phyloP scores from a whole-genome alignment of 2,113 vertebrate genomes.

The Phrynocephalus versicolor region DNA sequence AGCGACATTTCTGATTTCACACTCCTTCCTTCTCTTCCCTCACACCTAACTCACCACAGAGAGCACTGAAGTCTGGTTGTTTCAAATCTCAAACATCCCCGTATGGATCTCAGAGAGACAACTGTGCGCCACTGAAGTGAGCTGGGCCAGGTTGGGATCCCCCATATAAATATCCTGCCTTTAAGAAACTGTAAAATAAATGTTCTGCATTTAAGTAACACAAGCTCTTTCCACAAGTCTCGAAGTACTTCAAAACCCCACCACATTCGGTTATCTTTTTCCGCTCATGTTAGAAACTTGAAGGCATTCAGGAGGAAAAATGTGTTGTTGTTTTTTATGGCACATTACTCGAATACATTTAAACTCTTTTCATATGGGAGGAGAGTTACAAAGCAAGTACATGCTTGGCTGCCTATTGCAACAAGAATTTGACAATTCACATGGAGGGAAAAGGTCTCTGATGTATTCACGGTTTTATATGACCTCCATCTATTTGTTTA shows the following conservation, averaged over 20 bases:
- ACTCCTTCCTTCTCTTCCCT: background rate
- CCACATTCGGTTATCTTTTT: background rate
- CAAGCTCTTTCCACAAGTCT: background rate
- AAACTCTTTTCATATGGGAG: constrained; percentile 58
- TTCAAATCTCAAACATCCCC: too few relatives aligned
- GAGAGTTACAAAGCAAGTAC: constrained; percentile 38
- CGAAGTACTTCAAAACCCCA: constrained; percentile 3
- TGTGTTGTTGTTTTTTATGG: constrained; percentile 59
- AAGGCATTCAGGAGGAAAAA: constrained; percentile 43
- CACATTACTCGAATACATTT: constrained; percentile 44
- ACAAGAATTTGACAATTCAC: constrained; percentile 68
- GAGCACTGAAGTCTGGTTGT: background rate
- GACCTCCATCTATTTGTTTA: constrained; percentile 73
- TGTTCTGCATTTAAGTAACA: background rate
- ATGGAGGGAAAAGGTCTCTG: constrained; percentile 64
- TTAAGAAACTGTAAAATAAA: background rate
- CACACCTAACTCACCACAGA: background rate
- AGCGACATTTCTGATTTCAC: background rate
- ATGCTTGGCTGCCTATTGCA: constrained; percentile 62
- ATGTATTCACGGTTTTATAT: constrained; percentile 59
- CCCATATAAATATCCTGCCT: too few relatives aligned
- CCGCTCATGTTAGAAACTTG: constrained; percentile 47
- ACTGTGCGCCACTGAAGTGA: too few relatives aligned
- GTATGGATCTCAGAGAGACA: too few relatives aligned
- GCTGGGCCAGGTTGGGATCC: too few relatives aligned